phyloP scores from a whole-genome alignment of 2,113 vertebrate genomes.

The Synodontis membranacea region DNA sequence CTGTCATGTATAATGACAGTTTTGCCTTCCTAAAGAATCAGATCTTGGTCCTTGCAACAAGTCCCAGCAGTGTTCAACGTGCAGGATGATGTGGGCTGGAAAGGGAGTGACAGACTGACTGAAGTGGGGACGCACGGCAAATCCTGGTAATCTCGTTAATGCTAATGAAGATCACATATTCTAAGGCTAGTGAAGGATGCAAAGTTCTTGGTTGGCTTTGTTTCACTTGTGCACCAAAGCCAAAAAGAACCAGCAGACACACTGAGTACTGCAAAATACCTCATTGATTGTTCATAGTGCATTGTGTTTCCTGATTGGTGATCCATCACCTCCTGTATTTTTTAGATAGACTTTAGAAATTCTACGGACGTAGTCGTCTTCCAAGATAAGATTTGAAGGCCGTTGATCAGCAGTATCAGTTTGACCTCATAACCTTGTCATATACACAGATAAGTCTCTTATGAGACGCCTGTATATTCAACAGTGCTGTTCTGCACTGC shows the following conservation, averaged over 20 bases:
- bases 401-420: no score
- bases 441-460: no score
- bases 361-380: not conserved
- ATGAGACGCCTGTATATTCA: no score
- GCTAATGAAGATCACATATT: slow-evolving; percentile 14
- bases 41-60: not conserved
- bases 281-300: not conserved
- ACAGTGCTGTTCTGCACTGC: not conserved
- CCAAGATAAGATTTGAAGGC: no score
- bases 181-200: not conserved
- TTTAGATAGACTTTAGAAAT: not conserved
- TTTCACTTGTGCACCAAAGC: not conserved
- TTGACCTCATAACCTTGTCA: no score
- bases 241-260: not conserved
- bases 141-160: slow-evolving; percentile 26
- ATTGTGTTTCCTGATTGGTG: not conserved
- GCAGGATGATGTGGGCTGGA: no score
- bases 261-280: not conserved
- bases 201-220: not conserved
- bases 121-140: not conserved
- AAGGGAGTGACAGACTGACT: slow-evolving; percentile 1
- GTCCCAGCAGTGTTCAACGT: no score
- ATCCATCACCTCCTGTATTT: not conserved
- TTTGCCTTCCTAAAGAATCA: not conserved
- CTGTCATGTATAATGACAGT: not conserved